Conservation (phyloP, 2,113 vertebrate genomes). For the Toxotes jaculatrix region DNA sequence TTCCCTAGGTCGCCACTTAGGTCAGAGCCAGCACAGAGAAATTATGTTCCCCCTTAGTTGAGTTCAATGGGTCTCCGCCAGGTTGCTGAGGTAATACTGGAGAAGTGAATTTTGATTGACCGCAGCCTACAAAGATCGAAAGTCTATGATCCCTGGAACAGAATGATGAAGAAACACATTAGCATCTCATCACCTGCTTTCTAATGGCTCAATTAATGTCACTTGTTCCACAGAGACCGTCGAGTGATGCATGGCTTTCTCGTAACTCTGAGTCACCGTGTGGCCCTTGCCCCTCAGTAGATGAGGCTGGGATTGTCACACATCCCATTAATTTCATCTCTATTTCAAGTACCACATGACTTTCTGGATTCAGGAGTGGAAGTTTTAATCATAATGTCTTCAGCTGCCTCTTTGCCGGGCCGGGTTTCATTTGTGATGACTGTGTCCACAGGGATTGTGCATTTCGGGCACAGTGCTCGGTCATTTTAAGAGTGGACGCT, state of each 20-base stretch:
- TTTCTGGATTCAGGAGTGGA: constrained; percentile 12
- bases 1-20: not conserved
- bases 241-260: constrained; percentile 25
- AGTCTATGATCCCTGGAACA: constrained; percentile 26
- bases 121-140: constrained; percentile 24
- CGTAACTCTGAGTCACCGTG: constrained; percentile 68
- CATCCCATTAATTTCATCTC: constrained; percentile 9
- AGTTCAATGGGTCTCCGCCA: not conserved
- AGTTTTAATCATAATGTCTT: constrained; percentile 1
- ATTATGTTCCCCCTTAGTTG: not conserved
- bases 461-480: not conserved
- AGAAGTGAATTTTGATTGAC: constrained; percentile 35
- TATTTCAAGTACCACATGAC: not conserved
- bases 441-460: not conserved
- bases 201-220: constrained; percentile 58
- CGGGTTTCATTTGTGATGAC: not conserved
- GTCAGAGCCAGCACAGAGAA: not conserved
- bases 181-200: constrained; percentile 42
- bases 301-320: not conserved
- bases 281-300: constrained; percentile 1
- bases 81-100: constrained; percentile 47
- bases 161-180: constrained; percentile 37
- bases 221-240: constrained; percentile 37
- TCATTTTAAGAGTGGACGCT: not conserved
- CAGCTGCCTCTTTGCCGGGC: not conserved